phyloP scores from a whole-genome alignment of 2,797 vertebrate genomes.

The Paguma larvata region DNA sequence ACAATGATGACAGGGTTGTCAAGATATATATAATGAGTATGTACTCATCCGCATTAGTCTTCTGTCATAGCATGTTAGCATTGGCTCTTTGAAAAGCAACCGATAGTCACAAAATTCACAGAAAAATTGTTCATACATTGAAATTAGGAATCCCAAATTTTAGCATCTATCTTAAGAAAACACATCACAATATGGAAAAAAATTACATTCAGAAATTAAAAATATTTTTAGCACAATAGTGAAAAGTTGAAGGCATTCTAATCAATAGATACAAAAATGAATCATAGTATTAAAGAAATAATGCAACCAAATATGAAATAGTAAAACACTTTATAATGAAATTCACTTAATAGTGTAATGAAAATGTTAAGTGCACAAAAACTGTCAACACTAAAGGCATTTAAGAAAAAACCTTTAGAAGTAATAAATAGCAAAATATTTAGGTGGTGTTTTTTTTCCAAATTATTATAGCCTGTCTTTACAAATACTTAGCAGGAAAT shows the following conservation, averaged over 20 bases:
- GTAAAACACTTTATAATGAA: neutral
- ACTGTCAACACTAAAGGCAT: neutral
- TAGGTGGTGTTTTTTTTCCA: neutral
- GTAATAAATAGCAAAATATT: neutral
- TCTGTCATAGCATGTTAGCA: neutral
- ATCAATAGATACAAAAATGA: neutral
- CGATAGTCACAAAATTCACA: neutral
- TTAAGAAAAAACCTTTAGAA: neutral
- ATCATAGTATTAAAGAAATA: neutral
- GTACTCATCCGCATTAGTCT: neutral
- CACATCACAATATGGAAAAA: neutral
- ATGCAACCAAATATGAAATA: neutral
- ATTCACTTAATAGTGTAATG: neutral
- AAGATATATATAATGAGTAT: neutral
- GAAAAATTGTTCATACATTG: neutral
- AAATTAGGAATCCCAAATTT: neutral
- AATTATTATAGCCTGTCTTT: neutral
- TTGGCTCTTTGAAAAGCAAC: neutral
- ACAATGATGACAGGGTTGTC: neutral
- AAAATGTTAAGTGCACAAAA: neutral
- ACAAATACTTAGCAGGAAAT: neutral
- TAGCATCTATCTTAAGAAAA: neutral
- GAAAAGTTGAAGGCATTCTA: neutral
- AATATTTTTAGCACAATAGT: neutral
- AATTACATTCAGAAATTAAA: neutral